phyloP scores from a whole-genome alignment of 2,113 vertebrate species.

The Microcebus griseorufus region DNA sequence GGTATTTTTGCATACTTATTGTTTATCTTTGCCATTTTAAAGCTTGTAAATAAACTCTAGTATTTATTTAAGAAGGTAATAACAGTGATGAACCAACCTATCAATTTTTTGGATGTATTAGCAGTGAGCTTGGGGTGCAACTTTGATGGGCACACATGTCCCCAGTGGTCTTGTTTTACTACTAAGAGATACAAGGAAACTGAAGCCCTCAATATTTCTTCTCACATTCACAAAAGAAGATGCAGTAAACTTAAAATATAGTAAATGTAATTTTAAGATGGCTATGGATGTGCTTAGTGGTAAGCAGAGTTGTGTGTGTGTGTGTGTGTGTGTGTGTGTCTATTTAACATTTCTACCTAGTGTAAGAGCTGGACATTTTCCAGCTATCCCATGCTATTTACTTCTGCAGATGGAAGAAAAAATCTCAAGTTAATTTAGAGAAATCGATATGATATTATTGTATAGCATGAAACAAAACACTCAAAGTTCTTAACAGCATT shows the following conservation, averaged over 20 bases:
- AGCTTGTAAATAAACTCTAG: neutral
- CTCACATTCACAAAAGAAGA: neutral
- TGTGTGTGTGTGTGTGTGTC: neutral
- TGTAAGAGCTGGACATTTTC: neutral
- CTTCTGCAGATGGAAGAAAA: neutral
- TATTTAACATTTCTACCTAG: neutral
- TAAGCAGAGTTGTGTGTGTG: neutral
- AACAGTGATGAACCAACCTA: neutral
- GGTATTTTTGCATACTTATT: neutral
- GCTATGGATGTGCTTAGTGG: neutral
- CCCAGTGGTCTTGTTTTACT: neutral
- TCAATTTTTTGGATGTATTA: neutral
- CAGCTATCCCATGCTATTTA: neutral
- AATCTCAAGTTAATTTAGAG: neutral
- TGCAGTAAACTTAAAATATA: neutral
- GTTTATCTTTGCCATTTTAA: neutral
- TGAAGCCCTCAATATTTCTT: neutral
- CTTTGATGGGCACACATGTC: fast-evolving
- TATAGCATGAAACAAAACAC: neutral
- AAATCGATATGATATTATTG: neutral
- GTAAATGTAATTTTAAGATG: neutral
- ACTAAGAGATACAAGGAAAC: neutral
- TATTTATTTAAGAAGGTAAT: constrained; percentile 19
- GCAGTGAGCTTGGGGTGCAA: neutral
- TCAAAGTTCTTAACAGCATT: neutral